Evolutionary conservation across 2,113 vertebrate species (phyloP).

Genomic region (Zootoca vivipara): DNA sequence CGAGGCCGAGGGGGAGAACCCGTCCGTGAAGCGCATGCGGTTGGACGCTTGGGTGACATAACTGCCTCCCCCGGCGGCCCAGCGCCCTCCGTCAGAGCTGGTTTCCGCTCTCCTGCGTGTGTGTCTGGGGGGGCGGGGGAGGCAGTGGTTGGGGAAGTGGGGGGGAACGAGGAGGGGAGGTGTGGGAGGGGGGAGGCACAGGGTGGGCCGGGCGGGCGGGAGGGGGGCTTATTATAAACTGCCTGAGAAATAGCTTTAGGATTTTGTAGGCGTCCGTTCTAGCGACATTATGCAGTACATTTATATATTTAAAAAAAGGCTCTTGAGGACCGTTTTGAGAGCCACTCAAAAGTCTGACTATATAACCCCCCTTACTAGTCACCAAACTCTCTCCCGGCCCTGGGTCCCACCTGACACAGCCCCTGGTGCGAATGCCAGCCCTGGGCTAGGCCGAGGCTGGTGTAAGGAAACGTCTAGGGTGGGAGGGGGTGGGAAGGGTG

Average conservation of each 20-base stretch:
- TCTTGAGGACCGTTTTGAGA: neutral
- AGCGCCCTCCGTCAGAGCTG: slow-evolving; percentile 20
- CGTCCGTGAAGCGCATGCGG: slow-evolving; percentile 90
- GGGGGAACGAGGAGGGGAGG: slow-evolving; percentile 8
- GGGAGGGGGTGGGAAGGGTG: neutral
- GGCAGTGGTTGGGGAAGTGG: neutral
- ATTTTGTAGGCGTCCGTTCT: slow-evolving; percentile 69
- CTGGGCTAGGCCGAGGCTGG: neutral
- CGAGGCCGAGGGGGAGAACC: slow-evolving; percentile 85
- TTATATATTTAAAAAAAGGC: neutral
- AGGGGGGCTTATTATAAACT: slow-evolving; percentile 51
- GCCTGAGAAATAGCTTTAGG: slow-evolving; percentile 72
- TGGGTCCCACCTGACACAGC: neutral
- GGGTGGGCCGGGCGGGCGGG: slow-evolving; percentile 23
- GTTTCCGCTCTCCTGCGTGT: neutral
- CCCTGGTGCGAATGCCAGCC: neutral
- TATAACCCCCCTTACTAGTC: fast-evolving
- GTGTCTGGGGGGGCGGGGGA: neutral
- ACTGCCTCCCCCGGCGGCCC: slow-evolving; percentile 55
- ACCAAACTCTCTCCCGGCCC: neutral
- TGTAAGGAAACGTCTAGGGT: neutral
- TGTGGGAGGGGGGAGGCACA: slow-evolving; percentile 35
- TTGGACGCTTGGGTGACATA: slow-evolving; percentile 95
- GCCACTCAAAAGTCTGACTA: neutral
- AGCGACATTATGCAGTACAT: slow-evolving; percentile 49